A percentile compares a stretch with the other conserved stretches of the same genome.
Conservation (phyloP, 2,113 vertebrate genomes). For the Syrmaticus mikado region DNA sequence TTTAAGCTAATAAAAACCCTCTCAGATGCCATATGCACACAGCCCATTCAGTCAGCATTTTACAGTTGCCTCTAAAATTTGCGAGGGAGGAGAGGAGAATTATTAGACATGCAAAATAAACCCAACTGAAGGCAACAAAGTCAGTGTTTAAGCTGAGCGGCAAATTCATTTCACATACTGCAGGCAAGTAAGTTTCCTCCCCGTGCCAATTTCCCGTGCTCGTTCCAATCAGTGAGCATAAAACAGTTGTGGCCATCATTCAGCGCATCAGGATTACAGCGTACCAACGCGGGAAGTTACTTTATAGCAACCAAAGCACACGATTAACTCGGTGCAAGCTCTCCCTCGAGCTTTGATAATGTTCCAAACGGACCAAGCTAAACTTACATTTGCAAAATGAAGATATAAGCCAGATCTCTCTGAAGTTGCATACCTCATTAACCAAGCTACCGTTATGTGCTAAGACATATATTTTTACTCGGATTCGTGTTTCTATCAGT, state of each 20-base stretch:
- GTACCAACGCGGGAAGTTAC: neutral
- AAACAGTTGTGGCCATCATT: neutral
- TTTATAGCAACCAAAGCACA: constrained; percentile 37
- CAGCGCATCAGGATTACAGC: neutral
- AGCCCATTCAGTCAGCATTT: constrained; percentile 47
- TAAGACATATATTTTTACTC: constrained; percentile 38
- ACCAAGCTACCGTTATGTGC: constrained; percentile 46
- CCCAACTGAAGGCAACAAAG: constrained; percentile 2
- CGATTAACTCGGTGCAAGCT: neutral
- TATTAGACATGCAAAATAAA: constrained; percentile 54
- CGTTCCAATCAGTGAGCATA: fast-evolving
- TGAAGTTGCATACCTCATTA: constrained; percentile 53
- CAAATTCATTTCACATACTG: neutral
- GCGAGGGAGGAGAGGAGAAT: constrained; percentile 20
- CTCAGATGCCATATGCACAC: constrained; percentile 40
- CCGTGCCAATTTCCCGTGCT: neutral
- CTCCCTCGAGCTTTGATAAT: constrained; percentile 34
- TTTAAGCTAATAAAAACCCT: constrained; percentile 60
- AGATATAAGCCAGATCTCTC: constrained; percentile 57
- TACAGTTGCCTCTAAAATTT: constrained; percentile 54
- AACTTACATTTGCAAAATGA: constrained; percentile 31
- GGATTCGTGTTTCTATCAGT: constrained; percentile 57
- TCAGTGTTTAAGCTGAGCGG: constrained; percentile 33
- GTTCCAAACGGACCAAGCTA: constrained; percentile 46
- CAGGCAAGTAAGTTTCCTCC: constrained; percentile 13